A percentile compares a stretch with the other conserved stretches of the same genome.
Conservation (phyloP, 2,113 vertebrate genomes). For the Mus pahari region DNA sequence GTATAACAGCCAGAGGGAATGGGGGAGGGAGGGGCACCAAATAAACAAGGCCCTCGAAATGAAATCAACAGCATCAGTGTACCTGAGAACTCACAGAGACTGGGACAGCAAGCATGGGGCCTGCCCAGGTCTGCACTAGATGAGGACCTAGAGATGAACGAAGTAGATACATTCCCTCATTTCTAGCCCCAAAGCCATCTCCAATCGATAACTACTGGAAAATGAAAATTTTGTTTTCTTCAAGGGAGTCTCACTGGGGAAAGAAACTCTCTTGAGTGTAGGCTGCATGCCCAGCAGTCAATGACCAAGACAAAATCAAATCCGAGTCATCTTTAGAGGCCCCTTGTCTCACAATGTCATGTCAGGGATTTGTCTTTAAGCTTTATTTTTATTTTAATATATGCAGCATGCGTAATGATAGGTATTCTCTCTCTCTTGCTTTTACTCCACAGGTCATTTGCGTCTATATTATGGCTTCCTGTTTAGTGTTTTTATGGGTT, state of each 20-base stretch:
- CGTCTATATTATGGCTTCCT: neutral
- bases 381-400: neutral
- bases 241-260: neutral
- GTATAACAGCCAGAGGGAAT: no score
- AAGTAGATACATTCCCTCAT: no score
- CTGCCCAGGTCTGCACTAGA: neutral
- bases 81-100: neutral
- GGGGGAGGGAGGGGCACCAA: neutral
- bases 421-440: neutral
- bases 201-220: neutral
- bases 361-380: neutral
- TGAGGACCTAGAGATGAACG: neutral
- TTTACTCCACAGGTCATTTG: neutral
- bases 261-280: neutral
- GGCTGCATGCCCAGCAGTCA: no score
- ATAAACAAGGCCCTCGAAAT: neutral
- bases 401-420: neutral
- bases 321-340: neutral
- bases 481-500: neutral
- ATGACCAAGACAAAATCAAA: neutral
- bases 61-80: neutral
- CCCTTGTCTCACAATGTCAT: neutral
- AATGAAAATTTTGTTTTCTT: neutral
- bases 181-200: neutral
- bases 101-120: neutral